Conservation (phyloP, 2,888 invertebrate genomes). For the Busseola fusca region DNA sequence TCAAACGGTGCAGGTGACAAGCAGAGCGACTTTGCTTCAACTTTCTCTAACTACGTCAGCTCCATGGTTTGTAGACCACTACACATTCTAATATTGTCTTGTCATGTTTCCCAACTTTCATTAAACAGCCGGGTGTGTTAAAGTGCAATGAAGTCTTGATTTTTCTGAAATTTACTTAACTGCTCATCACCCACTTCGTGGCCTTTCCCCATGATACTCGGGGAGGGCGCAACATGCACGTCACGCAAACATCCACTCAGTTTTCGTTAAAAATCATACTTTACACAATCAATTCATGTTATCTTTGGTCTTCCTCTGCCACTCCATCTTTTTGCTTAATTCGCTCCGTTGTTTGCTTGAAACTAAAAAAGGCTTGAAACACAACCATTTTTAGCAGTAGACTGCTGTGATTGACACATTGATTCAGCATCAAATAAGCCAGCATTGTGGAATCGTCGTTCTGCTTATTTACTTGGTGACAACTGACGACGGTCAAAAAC, state of each 20-base stretch:
- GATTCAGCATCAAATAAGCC: neutral
- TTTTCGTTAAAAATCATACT: neutral
- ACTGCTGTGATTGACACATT: neutral
- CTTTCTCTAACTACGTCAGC: neutral
- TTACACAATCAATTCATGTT: neutral
- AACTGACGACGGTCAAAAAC: neutral
- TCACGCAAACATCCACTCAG: neutral
- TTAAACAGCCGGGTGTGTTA: neutral
- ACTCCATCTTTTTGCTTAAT: neutral
- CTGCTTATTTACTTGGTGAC: neutral
- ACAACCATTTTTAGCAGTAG: neutral
- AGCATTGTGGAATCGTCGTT: neutral
- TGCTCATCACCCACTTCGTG: neutral
- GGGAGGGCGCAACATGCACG: neutral
- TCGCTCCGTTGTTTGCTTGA: neutral
- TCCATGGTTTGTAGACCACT: neutral
- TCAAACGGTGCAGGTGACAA: slow-evolving; percentile 17
- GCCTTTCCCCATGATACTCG: too few species aligned
- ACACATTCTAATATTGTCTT: neutral
- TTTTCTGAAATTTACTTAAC: neutral
- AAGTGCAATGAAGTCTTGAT: neutral
- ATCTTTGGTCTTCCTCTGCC: neutral
- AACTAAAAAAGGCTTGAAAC: neutral
- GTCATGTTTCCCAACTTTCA: neutral
- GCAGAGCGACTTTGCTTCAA: slow-evolving; percentile 8